phyloP scores from a whole-genome alignment of 2,888 invertebrate species.

The Ichneumon xanthorius region DNA sequence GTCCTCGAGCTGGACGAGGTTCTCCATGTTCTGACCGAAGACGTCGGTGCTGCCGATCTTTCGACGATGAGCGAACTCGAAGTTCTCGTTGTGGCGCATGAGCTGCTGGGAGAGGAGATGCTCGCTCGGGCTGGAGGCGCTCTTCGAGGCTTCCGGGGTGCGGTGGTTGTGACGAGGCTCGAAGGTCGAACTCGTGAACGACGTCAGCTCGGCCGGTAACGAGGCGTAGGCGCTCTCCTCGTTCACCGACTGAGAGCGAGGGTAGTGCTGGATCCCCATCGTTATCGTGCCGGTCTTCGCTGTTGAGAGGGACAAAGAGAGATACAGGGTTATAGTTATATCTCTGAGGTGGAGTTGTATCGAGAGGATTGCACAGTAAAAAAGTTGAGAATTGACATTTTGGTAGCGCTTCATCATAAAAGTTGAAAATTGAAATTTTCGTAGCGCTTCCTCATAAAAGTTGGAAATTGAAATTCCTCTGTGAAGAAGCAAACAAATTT shows the following conservation, averaged over 20 bases:
- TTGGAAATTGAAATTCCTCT: too few relatives aligned
- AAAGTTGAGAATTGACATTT: too few relatives aligned
- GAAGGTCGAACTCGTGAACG: conserved; percentile 80
- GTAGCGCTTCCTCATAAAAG: too few relatives aligned
- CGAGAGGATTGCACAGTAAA: too few relatives aligned
- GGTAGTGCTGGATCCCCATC: conserved; percentile 81
- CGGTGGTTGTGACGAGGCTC: conserved; percentile 75
- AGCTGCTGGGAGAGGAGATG: conserved; percentile 67
- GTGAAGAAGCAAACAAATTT: too few relatives aligned
- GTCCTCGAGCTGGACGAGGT: conserved; percentile 82
- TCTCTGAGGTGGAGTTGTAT: too few relatives aligned
- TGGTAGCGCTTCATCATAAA: too few relatives aligned
- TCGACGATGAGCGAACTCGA: conserved; percentile 76
- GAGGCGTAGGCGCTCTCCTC: conserved; percentile 80
- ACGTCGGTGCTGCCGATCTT: conserved; percentile 82
- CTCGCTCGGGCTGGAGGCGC: conserved; percentile 64
- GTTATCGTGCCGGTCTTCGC: conserved; percentile 80
- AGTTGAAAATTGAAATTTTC: too few relatives aligned
- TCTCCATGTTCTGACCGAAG: conserved; percentile 82
- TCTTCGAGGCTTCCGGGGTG: conserved; percentile 53
- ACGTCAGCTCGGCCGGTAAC: conserved; percentile 79
- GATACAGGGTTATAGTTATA: too few relatives aligned
- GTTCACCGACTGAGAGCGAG: conserved; percentile 76
- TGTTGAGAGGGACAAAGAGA: conserved; percentile 46
- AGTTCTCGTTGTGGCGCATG: conserved; percentile 79